These are phyloP conservation scores for Mus spicilegus DNA, from an alignment of 2,113 vertebrate genomes.

Conservation along the genomic window DNA sequence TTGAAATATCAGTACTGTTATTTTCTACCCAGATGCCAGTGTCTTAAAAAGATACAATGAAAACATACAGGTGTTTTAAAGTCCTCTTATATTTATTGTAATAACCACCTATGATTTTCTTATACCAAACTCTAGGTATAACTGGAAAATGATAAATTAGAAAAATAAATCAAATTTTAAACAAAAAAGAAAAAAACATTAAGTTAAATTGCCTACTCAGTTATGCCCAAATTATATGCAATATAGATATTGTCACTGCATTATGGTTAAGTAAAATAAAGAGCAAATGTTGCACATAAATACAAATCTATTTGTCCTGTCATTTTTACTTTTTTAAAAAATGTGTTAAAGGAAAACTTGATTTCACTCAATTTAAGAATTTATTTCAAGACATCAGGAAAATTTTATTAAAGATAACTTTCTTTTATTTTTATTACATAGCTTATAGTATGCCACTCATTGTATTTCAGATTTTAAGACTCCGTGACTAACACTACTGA, in stretches of 20 bases:
- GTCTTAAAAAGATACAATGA: slow-evolving; percentile 42
- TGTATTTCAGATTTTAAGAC: background rate
- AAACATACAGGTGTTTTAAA: slow-evolving; percentile 26
- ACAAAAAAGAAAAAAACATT: background rate
- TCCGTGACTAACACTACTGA: background rate
- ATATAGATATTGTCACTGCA: background rate
- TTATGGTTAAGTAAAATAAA: background rate
- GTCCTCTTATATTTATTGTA: background rate
- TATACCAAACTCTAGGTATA: slow-evolving; percentile 30
- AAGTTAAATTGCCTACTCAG: background rate
- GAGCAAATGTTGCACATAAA: background rate
- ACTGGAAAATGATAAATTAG: background rate
- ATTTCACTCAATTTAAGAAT: background rate
- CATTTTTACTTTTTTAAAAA: background rate
- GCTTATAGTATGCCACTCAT: background rate
- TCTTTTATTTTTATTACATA: slow-evolving; percentile 16
- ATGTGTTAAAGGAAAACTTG: background rate
- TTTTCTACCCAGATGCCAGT: slow-evolving; percentile 30
- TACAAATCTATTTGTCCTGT: background rate
- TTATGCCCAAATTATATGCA: background rate
- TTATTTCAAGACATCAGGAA: slow-evolving; percentile 23
- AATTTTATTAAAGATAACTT: background rate
- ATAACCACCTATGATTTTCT: background rate
- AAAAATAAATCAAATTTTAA: background rate
- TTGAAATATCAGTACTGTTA: slow-evolving; percentile 53